Evolutionary conservation across 2,888 invertebrate species (phyloP), one percentile per base, ranked within the genome.

Genomic region (Steromphala cineraria): DNA sequence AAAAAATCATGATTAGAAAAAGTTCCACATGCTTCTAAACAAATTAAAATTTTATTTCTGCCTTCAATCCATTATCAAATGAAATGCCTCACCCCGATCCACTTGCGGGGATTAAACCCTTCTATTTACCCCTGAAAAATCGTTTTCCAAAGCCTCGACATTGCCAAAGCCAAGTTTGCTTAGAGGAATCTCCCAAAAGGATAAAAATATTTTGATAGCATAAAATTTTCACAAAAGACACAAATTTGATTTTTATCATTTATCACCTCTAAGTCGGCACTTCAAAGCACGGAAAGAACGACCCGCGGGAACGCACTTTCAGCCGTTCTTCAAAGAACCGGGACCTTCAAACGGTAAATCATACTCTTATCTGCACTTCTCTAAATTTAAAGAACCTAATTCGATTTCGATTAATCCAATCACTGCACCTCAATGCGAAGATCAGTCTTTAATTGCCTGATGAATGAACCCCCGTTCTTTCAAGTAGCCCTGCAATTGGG

Each of bases 371-470:
- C 76, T 55, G 53, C 55, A 53, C 76, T 55, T 53, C 53, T 76
- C 53, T 76, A 76, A 76, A 53, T 76, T 76, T 55, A 76, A 53
- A 31, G 53, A 76, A 53, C 31, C 53, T 53, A 76, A 76, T 76
- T 76, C 53, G 76, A 76, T 76, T 76, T 76, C 31, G 53, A 76
- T 76, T 76, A 76, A 76, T 76, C 55, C 76, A 76, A 76, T 76
- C 53, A 55, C 21, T 36, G 76, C 28, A 53, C 53, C 53, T 76
- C 76, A 76, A 76, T 76, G 55, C 24, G 53, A 76, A 36, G 76
- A 55, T 53, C 76, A 53, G 31, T 76, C 76, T 53, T 53, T 53
- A 76, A 76, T 76, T 76, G 76, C 55, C 76, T 76, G 76, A 76
- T 55, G 53, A 76, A 76, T 53, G 55, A 76, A 53, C 53, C 53